Evolutionary conservation across 2,797 vertebrate species (phyloP).

Genomic region (Phyllotis vaccarum): DNA sequence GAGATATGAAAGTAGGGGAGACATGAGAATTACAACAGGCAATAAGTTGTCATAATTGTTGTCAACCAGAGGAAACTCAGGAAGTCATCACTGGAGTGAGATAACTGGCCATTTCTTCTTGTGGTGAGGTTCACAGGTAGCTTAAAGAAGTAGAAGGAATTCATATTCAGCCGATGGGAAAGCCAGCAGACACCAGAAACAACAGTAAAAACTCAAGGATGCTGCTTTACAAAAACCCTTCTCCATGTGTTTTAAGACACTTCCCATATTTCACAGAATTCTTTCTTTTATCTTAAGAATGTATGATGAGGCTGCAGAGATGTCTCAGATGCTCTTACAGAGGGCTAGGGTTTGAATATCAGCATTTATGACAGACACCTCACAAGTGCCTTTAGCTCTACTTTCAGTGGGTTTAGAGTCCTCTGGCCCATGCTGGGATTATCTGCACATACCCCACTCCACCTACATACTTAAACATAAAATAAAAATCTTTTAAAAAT

Average conservation of each 20-base stretch:
- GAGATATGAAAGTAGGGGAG: background rate
- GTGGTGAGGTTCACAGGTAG: background rate
- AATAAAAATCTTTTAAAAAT: background rate
- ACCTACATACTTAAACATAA: background rate
- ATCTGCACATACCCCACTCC: too few relatives aligned
- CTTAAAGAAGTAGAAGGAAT: background rate
- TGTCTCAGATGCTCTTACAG: background rate
- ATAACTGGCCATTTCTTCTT: background rate
- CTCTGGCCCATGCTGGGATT: background rate
- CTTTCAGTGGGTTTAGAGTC: background rate
- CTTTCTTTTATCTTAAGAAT: background rate
- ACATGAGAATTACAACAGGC: background rate
- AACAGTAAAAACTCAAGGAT: background rate
- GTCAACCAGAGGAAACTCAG: background rate
- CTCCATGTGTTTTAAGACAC: background rate
- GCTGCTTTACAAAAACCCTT: background rate
- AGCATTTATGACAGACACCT: background rate
- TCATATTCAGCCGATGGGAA: background rate
- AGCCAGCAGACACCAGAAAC: background rate
- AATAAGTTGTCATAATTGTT: background rate
- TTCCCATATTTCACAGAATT: background rate
- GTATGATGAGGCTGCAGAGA: background rate
- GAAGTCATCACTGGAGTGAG: background rate
- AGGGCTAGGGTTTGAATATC: background rate
- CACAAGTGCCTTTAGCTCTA: background rate